Conservation (phyloP, 2,797 vertebrate species). For the Xiphorhynchus erythropygius region DNA sequence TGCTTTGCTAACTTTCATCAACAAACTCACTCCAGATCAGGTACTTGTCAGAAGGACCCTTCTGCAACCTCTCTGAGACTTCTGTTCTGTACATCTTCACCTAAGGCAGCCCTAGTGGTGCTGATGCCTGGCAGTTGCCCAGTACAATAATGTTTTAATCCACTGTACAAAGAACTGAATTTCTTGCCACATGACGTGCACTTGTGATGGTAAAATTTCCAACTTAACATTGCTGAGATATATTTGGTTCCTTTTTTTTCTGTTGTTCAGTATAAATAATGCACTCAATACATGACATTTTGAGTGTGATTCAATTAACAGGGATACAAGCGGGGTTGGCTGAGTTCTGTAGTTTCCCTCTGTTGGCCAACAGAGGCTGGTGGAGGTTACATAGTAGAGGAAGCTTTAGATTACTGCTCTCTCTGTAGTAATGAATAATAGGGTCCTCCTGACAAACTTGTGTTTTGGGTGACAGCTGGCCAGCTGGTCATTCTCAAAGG, state of each 20-base stretch:
- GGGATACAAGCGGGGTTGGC: background rate
- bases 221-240: background rate
- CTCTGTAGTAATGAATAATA: background rate
- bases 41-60: background rate
- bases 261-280: background rate
- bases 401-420: background rate
- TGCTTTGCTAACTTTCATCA: background rate
- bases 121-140: background rate
- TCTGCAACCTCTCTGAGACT: background rate
- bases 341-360: background rate
- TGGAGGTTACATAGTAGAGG: background rate
- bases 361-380: background rate
- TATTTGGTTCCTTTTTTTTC: background rate
- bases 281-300: background rate
- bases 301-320: background rate
- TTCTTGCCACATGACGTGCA: background rate
- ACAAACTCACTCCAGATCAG: background rate
- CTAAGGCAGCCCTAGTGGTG: background rate
- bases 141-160: background rate
- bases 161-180: rapidly evolving
- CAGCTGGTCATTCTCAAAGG: background rate
- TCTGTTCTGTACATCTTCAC: background rate
- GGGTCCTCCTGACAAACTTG: background rate
- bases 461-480: background rate
- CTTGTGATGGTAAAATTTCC: background rate